A percentile compares a stretch with the other conserved stretches of the same genome.
These are phyloP conservation scores for Micrasema longulum DNA, from an alignment of 1,140 invertebrate genomes.

Conservation along the genomic window DNA sequence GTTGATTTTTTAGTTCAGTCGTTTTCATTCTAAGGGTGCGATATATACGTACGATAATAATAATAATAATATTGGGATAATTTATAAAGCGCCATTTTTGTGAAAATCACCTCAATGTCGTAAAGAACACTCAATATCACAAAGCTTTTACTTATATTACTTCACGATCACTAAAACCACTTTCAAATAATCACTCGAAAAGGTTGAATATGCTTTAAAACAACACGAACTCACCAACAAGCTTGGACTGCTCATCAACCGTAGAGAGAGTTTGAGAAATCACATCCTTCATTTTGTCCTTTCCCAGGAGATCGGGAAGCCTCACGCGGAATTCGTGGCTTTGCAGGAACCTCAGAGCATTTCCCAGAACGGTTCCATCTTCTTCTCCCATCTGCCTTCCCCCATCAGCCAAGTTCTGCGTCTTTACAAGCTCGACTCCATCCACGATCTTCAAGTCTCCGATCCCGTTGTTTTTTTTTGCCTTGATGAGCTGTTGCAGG, in stretches of 20 bases:
- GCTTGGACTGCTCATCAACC: slow-evolving; percentile 59
- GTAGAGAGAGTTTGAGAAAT: slow-evolving; percentile 62
- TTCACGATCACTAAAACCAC: too few relatives aligned
- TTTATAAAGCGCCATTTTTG: background rate
- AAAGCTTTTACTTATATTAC: background rate
- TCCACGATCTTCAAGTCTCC: slow-evolving; percentile 70
- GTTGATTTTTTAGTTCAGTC: too few relatives aligned
- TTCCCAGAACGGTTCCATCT: slow-evolving; percentile 67
- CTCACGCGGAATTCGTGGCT: slow-evolving; percentile 78
- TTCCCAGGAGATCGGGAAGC: slow-evolving; percentile 73
- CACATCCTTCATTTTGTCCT: slow-evolving; percentile 62
- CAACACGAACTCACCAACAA: slow-evolving; percentile 53
- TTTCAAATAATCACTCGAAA: too few relatives aligned
- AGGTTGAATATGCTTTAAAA: too few relatives aligned
- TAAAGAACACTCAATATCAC: background rate
- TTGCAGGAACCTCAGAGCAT: slow-evolving; percentile 74
- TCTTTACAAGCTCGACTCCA: slow-evolving; percentile 72
- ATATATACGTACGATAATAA: too few relatives aligned
- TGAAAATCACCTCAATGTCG: background rate
- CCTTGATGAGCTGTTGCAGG: slow-evolving; percentile 63
- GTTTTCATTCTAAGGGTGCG: too few relatives aligned
- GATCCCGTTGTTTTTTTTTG: slow-evolving; percentile 56
- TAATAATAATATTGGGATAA: too few relatives aligned
- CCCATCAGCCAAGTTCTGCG: slow-evolving; percentile 64
- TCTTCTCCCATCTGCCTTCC: slow-evolving; percentile 68